phyloP scores from a whole-genome alignment of 2,797 vertebrate species.

The Nannoperca obscura region DNA sequence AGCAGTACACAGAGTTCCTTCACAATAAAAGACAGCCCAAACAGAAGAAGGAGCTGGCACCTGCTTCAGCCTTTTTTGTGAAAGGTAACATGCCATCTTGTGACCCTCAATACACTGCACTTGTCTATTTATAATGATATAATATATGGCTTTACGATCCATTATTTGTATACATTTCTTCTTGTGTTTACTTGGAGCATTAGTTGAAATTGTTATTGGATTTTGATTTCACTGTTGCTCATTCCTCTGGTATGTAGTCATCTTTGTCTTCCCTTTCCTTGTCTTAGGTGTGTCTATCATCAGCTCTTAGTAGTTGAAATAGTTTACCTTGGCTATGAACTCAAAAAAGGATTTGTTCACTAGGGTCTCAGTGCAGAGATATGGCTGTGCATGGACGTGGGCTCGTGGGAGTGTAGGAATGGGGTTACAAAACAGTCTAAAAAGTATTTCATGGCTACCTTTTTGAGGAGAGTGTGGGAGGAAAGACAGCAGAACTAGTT shows the following conservation, averaged over 20 bases:
- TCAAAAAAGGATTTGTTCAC: constrained; percentile 51
- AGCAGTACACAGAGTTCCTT: constrained; percentile 83
- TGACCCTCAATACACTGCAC: background rate
- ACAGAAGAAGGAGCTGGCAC: constrained; percentile 80
- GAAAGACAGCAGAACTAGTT: constrained; percentile 79
- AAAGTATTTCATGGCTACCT: constrained; percentile 56
- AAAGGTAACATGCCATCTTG: constrained; percentile 82
- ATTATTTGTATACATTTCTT: constrained; percentile 2
- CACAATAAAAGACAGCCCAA: constrained; percentile 83
- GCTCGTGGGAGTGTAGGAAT: constrained; percentile 41
- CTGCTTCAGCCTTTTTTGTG: constrained; percentile 85
- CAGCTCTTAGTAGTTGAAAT: constrained; percentile 49
- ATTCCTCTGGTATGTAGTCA: constrained; percentile 45
- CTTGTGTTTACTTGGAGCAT: constrained; percentile 1
- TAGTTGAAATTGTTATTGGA: constrained; percentile 31
- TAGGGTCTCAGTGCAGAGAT: constrained; percentile 25
- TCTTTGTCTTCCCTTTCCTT: constrained; percentile 49
- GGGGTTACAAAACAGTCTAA: constrained; percentile 54
- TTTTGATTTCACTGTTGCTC: constrained; percentile 43
- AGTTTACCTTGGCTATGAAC: constrained; percentile 56
- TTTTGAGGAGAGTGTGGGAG: constrained; percentile 68
- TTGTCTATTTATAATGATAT: background rate
- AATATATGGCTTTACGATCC: constrained; percentile 9
- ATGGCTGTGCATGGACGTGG: constrained; percentile 14
- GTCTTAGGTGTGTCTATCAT: constrained; percentile 61